Percentiles rank a stretch among this genome's conserved stretches.
Evolutionary conservation across 2,888 invertebrate genomes (phyloP).

Genomic region (Hipparchia semele): DNA sequence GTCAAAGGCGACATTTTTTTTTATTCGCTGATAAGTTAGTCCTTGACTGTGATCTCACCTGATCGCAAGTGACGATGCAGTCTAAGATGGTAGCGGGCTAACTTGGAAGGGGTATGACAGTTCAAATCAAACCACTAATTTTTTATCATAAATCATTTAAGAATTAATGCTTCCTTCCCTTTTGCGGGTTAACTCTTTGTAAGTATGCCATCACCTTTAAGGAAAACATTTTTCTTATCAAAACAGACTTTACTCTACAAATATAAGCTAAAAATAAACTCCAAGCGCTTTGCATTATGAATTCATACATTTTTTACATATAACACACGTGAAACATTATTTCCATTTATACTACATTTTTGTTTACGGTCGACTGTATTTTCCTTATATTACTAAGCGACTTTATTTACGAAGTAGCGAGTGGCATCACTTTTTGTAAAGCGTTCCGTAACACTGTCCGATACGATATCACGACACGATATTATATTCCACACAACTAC

Average conservation of each 20-base stretch:
- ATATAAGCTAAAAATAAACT: constrained; percentile 2
- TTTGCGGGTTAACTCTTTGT: too few relatives aligned
- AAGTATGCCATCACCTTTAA: background rate
- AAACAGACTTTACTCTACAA: background rate
- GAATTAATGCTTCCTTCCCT: too few relatives aligned
- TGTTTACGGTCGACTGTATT: background rate
- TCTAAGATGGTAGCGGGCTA: too few relatives aligned
- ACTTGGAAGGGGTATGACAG: too few relatives aligned
- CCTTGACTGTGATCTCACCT: too few relatives aligned
- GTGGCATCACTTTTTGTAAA: background rate
- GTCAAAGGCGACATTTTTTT: too few relatives aligned
- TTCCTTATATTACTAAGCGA: constrained; percentile 15
- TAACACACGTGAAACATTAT: background rate
- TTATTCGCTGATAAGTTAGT: too few relatives aligned
- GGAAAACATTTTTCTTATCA: background rate
- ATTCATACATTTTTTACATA: constrained; percentile 1
- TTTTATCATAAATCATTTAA: too few relatives aligned
- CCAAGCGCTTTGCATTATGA: constrained; percentile 1
- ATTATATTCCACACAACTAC: background rate
- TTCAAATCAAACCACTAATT: too few relatives aligned
- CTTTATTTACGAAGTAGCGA: constrained; percentile 18
- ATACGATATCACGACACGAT: background rate
- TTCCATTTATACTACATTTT: constrained; percentile 1
- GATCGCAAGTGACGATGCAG: too few relatives aligned
- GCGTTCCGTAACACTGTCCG: background rate